Conservation (phyloP, 1,140 invertebrate genomes). For the Batillaria attramentaria region DNA sequence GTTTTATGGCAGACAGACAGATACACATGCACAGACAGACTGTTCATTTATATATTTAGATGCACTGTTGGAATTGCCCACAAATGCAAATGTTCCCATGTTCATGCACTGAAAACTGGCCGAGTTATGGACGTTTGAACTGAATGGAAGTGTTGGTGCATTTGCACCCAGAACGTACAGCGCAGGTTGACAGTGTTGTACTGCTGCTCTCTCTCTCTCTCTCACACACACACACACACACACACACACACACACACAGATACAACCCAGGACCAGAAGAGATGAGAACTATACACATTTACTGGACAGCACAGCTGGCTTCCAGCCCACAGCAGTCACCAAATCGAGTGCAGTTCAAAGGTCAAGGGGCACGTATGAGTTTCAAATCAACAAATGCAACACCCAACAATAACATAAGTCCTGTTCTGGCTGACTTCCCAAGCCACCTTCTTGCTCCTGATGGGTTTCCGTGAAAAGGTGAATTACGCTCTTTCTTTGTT, state of each 20-base stretch:
- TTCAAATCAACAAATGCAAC: background rate
- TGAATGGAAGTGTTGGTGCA: background rate
- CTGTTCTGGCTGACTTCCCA: too few species aligned
- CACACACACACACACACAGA: background rate
- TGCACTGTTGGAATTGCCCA: background rate
- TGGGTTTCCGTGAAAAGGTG: background rate
- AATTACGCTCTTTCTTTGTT: background rate
- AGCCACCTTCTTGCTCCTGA: too few species aligned
- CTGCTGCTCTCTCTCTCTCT: background rate
- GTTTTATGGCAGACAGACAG: too few species aligned
- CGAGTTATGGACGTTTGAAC: background rate
- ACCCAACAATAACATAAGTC: background rate
- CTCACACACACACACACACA: background rate
- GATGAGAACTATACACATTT: constrained; percentile 7
- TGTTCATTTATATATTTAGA: background rate
- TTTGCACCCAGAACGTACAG: background rate
- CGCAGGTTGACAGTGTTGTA: background rate
- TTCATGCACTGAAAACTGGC: background rate
- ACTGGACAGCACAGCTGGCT: constrained; percentile 8
- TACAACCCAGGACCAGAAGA: background rate
- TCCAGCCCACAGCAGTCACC: constrained; percentile 9
- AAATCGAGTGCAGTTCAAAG: background rate
- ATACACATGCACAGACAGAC: background rate
- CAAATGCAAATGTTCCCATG: background rate
- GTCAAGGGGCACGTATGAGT: background rate